Evolutionary conservation across 92 coral and sea anemone species (phyloP).

Genomic region (Desmophyllum pertusum): DNA sequence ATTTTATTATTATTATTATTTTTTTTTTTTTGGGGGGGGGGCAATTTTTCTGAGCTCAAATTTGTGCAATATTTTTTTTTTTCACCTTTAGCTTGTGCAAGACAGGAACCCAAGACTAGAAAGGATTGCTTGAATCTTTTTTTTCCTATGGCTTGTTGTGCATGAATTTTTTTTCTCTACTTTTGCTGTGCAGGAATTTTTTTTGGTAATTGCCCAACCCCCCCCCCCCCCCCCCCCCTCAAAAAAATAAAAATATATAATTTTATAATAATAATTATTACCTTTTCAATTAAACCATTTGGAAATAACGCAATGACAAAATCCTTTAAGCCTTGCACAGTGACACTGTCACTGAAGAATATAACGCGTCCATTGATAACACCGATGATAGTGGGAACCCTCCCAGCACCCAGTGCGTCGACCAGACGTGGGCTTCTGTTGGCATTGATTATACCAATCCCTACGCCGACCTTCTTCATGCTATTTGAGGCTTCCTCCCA

Average conservation of each 20-base stretch:
- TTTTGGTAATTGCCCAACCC: no score
- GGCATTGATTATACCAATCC: constrained; percentile 72
- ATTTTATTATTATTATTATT: no score
- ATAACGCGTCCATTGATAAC: constrained; percentile 75
- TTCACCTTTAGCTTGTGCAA: no score
- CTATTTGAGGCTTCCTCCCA: constrained; percentile 81
- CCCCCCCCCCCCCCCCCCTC: no score
- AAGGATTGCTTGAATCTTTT: no score
- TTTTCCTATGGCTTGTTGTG: no score
- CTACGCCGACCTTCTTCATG: constrained; percentile 79
- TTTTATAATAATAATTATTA: constrained; percentile 20
- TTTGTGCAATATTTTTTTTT: not conserved
- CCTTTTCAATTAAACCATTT: constrained; percentile 67
- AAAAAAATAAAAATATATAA: not conserved
- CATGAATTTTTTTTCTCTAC: no score
- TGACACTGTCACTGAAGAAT: constrained; percentile 62
- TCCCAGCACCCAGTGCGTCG: constrained; percentile 65
- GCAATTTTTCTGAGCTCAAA: no score
- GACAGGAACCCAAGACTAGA: no score
- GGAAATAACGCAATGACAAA: constrained; percentile 82
- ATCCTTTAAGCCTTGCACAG: constrained; percentile 61
- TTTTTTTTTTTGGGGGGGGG: no score
- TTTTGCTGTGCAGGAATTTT: no score
- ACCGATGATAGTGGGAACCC: constrained; percentile 88
- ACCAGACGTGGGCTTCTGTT: constrained; percentile 80